A percentile compares a stretch with the other conserved stretches of the same genome.
phyloP scores from a whole-genome alignment of 2,888 invertebrate species.

The Aproaerema taeniolella region DNA sequence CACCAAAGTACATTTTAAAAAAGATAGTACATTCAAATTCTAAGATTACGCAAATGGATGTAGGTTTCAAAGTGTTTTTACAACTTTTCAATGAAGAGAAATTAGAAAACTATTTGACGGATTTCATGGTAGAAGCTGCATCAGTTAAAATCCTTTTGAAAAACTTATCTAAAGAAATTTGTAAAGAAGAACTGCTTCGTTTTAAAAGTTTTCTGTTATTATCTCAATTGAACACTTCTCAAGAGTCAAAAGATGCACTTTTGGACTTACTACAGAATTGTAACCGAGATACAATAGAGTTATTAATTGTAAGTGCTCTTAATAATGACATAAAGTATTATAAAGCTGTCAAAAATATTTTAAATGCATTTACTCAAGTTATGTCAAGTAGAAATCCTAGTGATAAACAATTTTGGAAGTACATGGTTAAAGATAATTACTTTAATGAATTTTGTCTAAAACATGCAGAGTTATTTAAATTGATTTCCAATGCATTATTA shows the following conservation, averaged over 20 bases:
- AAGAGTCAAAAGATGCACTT: constrained; percentile 30
- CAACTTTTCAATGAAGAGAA: constrained; percentile 46
- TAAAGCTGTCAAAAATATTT: constrained; percentile 30
- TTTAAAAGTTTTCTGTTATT: constrained; percentile 51
- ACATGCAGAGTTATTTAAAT: constrained; percentile 41
- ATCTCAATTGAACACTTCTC: constrained; percentile 31
- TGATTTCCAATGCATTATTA: constrained; percentile 49
- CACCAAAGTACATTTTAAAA: constrained; percentile 53
- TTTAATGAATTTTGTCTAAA: constrained; percentile 46
- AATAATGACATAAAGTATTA: constrained; percentile 34
- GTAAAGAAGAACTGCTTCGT: constrained; percentile 38
- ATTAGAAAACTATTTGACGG: constrained; percentile 45
- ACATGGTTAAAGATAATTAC: constrained; percentile 33
- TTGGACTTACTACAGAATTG: constrained; percentile 36
- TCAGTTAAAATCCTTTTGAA: constrained; percentile 52
- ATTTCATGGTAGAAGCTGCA: constrained; percentile 55
- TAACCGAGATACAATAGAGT: constrained; percentile 37
- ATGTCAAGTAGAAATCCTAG: constrained; percentile 34
- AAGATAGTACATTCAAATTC: constrained; percentile 53
- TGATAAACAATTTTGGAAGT: constrained; percentile 50
- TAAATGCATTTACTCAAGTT: constrained; percentile 31
- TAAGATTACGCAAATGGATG: constrained; percentile 42
- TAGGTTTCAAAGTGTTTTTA: constrained; percentile 45
- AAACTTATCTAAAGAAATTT: constrained; percentile 37
- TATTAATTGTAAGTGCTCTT: constrained; percentile 46